Conservation (phyloP, 2,797 vertebrate genomes). For the Danio jaintianensis region DNA sequence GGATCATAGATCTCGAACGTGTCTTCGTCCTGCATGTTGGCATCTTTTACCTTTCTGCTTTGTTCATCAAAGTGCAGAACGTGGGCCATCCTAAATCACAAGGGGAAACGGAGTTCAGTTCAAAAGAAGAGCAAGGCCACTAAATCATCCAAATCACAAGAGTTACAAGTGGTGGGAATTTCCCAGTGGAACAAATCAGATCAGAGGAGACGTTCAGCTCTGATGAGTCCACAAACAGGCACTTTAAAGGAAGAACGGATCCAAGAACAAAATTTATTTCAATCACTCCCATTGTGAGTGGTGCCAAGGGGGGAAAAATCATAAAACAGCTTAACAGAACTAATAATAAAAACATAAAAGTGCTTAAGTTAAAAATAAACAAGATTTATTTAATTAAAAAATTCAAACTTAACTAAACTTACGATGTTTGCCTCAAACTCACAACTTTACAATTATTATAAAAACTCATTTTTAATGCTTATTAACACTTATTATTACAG, state of each 20-base stretch:
- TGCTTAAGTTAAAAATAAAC: too few species aligned
- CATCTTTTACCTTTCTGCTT: conserved; percentile 96
- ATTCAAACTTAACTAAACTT: too few species aligned
- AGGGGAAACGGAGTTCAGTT: conserved; percentile 57
- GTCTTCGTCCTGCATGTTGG: conserved; percentile 95
- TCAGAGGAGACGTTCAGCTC: conserved; percentile 15
- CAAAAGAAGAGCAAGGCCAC: conserved; percentile 59
- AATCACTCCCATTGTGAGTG: background rate
- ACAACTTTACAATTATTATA: too few species aligned
- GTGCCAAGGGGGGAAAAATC: too few species aligned
- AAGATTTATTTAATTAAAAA: too few species aligned
- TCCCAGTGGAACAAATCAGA: conserved; percentile 32
- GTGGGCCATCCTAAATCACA: conserved; percentile 89
- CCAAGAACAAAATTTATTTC: background rate
- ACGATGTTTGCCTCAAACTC: too few species aligned
- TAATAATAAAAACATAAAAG: background rate
- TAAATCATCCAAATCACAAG: conserved; percentile 65
- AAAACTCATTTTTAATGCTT: too few species aligned
- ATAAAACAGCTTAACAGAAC: too few species aligned
- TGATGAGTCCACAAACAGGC: conserved; percentile 9
- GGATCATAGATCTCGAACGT: conserved; percentile 98
- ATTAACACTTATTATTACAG: too few species aligned
- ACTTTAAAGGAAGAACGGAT: conserved; percentile 4
- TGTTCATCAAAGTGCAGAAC: conserved; percentile 97
- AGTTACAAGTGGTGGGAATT: conserved; percentile 34